These are phyloP conservation scores for Crossocerus cetratus DNA, from an alignment of 2,888 invertebrate species.

Conservation along the genomic window DNA sequence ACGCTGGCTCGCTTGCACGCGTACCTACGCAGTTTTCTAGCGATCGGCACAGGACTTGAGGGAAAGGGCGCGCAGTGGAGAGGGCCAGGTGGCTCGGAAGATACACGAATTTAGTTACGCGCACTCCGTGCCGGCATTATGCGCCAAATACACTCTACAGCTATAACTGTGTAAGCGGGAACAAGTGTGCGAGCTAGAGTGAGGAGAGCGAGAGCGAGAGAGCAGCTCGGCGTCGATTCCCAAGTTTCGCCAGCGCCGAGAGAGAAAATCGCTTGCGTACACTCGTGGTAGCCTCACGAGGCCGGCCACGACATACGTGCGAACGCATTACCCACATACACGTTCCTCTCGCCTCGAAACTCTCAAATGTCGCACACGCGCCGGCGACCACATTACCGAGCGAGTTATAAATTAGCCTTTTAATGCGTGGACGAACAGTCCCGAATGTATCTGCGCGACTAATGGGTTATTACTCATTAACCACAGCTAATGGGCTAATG, in stretches of 20 bases:
- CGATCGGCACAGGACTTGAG: no score
- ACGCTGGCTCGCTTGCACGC: no score
- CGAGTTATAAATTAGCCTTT: constrained; percentile 42
- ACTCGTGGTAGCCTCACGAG: constrained; percentile 27
- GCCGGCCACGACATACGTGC: neutral
- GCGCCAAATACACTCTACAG: no score
- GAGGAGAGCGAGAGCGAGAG: no score
- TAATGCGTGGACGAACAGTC: constrained; percentile 34
- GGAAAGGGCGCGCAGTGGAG: no score
- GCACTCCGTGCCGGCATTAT: no score
- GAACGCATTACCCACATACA: constrained; percentile 12
- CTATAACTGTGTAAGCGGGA: constrained; percentile 24
- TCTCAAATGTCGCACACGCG: constrained; percentile 22
- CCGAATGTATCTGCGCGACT: constrained; percentile 24
- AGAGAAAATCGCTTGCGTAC: constrained; percentile 48
- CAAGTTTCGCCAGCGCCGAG: constrained; percentile 32
- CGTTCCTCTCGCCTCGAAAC: constrained; percentile 18
- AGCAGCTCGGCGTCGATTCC: constrained; percentile 34
- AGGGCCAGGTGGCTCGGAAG: no score
- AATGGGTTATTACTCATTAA: constrained; percentile 37
- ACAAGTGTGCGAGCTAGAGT: constrained; percentile 34
- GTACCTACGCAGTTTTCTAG: no score
- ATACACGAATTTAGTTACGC: no score
- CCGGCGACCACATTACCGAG: constrained; percentile 17
- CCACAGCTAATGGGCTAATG: constrained; percentile 18